Evolutionary conservation across 2,888 invertebrate genomes (phyloP), one percentile per base, ranked within the genome.

Genomic region (Pecten maximus): DNA sequence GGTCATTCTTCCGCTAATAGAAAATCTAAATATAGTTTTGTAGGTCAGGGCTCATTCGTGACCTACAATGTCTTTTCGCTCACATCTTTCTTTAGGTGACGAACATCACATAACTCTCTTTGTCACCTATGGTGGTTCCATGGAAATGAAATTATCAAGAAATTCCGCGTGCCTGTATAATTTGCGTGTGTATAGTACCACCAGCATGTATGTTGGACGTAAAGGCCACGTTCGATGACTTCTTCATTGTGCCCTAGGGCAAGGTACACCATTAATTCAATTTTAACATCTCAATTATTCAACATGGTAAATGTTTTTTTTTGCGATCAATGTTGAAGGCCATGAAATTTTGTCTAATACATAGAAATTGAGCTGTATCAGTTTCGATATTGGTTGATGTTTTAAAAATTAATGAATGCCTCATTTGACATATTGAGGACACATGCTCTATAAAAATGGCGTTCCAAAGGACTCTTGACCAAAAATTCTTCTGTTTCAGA

Each of bases 241-340:
- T 74, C 35, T 74, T 74, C 28, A 74, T 74, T 10, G 10, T 2
- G 2, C 74, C 35, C 74, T 0, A 74, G 74, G 74, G 74, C 35
- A 74, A 23, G 35, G 74, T 74, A 74, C 74, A 74, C 35, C 74
- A 74, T 74, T 74, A 28, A 74, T 74, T 74, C 74, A 74, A 74
- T 74, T 74, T 74, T 23, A 74, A 74, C 28, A 12, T 74, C 74
- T 74, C 74, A 28, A 74, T 74, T 74, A 74, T 74, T 74, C 10
- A 74, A 74, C 74, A 74, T 10, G 28, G 28, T 74, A 74, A 74
- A 74, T 74, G 35, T 23, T 35, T 35, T 15, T 23, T 28, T 35
- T 74, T 35, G 2, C 10, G 74, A 74, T 35, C 74, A 74, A 35
- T 35, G 74, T 74, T n/a, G 10, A 35, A 74, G 74, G 28, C 28